Percentiles rank a stretch among this genome's conserved stretches.
Conservation (phyloP, 2,888 invertebrate species). For the Dynastes hyllus region DNA sequence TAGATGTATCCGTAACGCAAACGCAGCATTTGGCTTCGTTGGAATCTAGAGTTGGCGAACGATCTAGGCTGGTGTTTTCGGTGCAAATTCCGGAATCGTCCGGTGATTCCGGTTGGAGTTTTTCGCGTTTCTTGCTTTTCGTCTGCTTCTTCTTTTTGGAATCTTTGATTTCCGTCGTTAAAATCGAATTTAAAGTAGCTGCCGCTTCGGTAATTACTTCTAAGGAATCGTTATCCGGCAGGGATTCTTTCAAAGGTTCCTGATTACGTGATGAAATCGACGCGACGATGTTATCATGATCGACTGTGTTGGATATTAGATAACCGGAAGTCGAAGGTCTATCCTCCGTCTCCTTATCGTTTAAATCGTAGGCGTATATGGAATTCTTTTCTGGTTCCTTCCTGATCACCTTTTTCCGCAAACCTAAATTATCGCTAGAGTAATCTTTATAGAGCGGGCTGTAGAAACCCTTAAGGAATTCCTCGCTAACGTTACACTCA, state of each 20-base stretch:
- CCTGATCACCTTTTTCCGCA: conserved; percentile 12
- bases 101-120: conserved; percentile 66
- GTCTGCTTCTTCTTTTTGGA: conserved; percentile 56
- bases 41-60: conserved; percentile 77
- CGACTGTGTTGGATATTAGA: conserved; percentile 77
- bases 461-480: conserved; percentile 82
- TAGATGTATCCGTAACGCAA: conserved; percentile 39
- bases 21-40: conserved; percentile 58
- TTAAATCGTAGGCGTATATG: conserved; percentile 58
- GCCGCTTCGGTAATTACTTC: conserved; percentile 79
- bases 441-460: conserved; percentile 78
- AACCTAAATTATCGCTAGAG: conserved; percentile 54
- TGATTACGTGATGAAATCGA: conserved; percentile 72
- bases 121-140: conserved; percentile 64
- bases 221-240: conserved; percentile 73
- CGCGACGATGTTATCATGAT: conserved; percentile 75
- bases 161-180: conserved; percentile 73
- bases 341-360: conserved; percentile 67
- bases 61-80: conserved; percentile 81
- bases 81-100: conserved; percentile 83
- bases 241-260: conserved; percentile 65
- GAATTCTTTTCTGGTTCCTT: conserved; percentile 55
- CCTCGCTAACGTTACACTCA: conserved; percentile 72
- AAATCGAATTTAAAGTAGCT: conserved; percentile 76
- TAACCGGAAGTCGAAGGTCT: conserved; percentile 80